Evolutionary conservation across 2,113 vertebrate genomes (phyloP).

Genomic region (Urocynchramus pylzowi): DNA sequence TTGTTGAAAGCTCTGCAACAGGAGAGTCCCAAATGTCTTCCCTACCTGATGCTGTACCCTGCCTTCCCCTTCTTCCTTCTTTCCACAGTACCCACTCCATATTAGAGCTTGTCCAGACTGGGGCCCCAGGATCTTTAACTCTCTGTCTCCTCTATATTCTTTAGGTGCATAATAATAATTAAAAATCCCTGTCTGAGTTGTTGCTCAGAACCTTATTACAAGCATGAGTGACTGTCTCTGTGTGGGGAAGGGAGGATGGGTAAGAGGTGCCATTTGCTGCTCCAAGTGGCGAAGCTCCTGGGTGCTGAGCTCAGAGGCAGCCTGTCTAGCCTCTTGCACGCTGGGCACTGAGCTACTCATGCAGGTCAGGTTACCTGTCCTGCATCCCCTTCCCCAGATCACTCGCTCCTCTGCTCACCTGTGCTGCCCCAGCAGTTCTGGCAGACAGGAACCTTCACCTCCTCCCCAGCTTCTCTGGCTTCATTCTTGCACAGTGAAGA

Average conservation of each 20-base stretch:
- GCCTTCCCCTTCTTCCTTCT: neutral
- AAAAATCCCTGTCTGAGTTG: neutral
- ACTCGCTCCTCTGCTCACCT: neutral
- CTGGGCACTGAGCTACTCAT: accelerated
- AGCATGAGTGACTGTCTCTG: accelerated
- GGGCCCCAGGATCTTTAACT: neutral
- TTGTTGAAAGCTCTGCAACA: neutral
- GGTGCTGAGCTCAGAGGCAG: neutral
- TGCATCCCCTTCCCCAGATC: neutral
- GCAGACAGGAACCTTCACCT: neutral
- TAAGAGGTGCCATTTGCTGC: neutral
- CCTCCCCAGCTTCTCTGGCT: neutral
- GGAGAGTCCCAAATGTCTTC: neutral
- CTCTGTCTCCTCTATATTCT: neutral
- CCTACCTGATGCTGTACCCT: neutral
- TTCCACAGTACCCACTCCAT: neutral
- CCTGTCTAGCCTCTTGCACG: accelerated
- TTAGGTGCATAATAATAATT: neutral
- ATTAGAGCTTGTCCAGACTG: neutral
- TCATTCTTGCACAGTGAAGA: neutral
- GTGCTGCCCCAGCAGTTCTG: neutral
- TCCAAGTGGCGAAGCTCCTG: neutral
- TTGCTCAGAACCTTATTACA: neutral
- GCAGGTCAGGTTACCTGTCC: neutral
- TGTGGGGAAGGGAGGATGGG: neutral